Evolutionary conservation across 1,140 invertebrate genomes (phyloP), one percentile per base, ranked within the genome.

Genomic region (Papilio helenus): DNA sequence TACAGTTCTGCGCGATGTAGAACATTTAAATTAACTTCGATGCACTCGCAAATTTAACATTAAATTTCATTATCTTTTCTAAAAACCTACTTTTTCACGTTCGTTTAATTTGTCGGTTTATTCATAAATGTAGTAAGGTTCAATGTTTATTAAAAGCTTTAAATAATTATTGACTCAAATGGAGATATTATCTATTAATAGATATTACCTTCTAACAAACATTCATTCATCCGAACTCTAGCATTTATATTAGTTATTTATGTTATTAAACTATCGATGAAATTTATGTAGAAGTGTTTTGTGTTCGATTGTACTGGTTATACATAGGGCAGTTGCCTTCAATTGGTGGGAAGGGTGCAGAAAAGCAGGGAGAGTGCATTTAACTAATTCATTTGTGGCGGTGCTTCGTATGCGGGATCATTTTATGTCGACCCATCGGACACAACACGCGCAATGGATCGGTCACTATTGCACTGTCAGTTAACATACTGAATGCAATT

Each of bases 341-440:
- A 93, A 94, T 94, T 94, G 91, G 85, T 74, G 73, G 83, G 83
- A 88, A 91, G 92, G 92, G 92, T 88, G 26, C 12, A 68, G 91
- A 73, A 73, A 82, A 82, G 86, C 87, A 91, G 92, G 91, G 91
- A 88, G 88, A 88, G 83, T 85, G 87, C 85, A 89, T 82, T 90
- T 91, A 92, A 46, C 44, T 46, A 46, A 94, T 92, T 91, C 88
- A 88, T 93, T 91, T 89, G 90, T 91, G 84, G 84, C 82, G 85
- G 82, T 71, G 83, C 80, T 74, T 79, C 83, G 85, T 76, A 93
- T 93, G 92, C 92, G 92, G 92, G 92, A 93, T 83, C 89, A 93
- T 93, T 92, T 92, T 92, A 65, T 42, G n/a, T 81, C 84, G 12
- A 72, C 49, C 82, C 78, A 42, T 55, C 71, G 79, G 58, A 58